These are phyloP conservation scores for Gibbula magus DNA, from an alignment of 2,888 invertebrate genomes.

Conservation along the genomic window DNA sequence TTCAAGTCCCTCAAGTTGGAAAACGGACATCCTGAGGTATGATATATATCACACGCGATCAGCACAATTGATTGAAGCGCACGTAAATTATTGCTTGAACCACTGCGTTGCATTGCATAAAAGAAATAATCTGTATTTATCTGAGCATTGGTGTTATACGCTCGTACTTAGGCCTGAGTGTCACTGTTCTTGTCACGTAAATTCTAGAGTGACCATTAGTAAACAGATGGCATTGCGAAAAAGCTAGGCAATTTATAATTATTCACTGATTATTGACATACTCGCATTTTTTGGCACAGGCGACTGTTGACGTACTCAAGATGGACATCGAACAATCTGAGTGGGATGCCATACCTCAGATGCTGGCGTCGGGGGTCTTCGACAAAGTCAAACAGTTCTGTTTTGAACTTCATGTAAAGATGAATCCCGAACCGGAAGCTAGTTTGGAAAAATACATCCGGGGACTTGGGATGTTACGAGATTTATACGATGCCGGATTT, in stretches of 20 bases:
- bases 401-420: conserved; percentile 14
- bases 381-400: conserved; percentile 4
- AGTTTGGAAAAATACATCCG: not conserved
- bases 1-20: not conserved
- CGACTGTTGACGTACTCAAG: not conserved
- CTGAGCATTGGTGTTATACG: no score
- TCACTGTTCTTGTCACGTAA: no score
- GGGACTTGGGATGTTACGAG: not conserved
- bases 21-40: not conserved
- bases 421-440: not conserved
- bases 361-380: not conserved
- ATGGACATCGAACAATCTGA: conserved; percentile 7
- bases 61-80: no score
- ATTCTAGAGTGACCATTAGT: no score
- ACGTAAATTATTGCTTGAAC: no score
- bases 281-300: not conserved
- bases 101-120: no score
- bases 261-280: no score
- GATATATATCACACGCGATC: no score
- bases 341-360: not conserved
- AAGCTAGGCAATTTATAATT: no score
- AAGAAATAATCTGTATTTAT: no score
- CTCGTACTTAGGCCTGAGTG: no score
- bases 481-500: conserved; percentile 8
- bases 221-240: no score